Evolutionary conservation across 2,888 invertebrate genomes (phyloP).

Genomic region (Lasioglossum malachurum): DNA sequence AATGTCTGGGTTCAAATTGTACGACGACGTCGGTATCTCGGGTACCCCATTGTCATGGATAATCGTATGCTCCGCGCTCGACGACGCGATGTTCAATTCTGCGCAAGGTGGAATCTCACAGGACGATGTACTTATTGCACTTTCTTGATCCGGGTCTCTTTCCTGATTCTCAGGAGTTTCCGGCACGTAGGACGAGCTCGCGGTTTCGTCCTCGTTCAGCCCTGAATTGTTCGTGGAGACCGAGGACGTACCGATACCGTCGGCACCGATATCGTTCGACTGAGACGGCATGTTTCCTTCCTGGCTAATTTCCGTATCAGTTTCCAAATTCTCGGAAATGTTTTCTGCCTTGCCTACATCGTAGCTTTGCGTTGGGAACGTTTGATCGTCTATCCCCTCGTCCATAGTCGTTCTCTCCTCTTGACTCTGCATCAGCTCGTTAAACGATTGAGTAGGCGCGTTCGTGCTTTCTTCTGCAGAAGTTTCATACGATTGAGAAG

Average conservation of each 20-base stretch:
- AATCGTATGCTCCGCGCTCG: constrained; percentile 79
- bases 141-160: constrained; percentile 83
- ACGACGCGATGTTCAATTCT: constrained; percentile 82
- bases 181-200: constrained; percentile 83
- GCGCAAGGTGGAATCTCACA: constrained; percentile 83
- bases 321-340: constrained; percentile 77
- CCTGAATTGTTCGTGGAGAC: constrained; percentile 79
- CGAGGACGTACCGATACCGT: constrained; percentile 80
- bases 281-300: constrained; percentile 82
- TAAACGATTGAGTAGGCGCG: constrained; percentile 81
- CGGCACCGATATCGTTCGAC: constrained; percentile 80
- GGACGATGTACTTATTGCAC: constrained; percentile 83
- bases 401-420: constrained; percentile 69
- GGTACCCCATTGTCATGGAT: constrained; percentile 83
- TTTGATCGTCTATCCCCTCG: constrained; percentile 77
- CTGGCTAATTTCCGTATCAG: constrained; percentile 78
- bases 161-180: constrained; percentile 83
- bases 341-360: constrained; percentile 80
- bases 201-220: constrained; percentile 82
- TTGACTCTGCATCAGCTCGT: constrained; percentile 77
- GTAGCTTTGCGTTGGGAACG: constrained; percentile 82
- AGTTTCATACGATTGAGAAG: constrained; percentile 76
- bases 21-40: constrained; percentile 83
- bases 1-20: constrained; percentile 82
- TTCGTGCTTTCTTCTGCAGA: constrained; percentile 73